Base-by-base conservation (phyloP, 2,888 invertebrate genomes). In the Acrocera orbiculus region DNA sequence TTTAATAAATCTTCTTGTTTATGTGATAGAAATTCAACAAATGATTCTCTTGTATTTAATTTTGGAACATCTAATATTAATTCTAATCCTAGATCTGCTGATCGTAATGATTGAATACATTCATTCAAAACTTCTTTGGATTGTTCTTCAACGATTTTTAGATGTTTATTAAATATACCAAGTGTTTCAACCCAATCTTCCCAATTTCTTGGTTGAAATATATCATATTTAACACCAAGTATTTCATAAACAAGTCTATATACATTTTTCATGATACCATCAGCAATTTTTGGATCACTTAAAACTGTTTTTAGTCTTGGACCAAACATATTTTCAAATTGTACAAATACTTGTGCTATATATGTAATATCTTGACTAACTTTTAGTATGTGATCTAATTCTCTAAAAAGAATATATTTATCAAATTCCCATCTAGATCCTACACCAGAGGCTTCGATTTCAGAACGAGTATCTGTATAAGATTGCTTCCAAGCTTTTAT, bases 391-490 rank as follows among this genome's bases (percentile, higher is more conserved):
- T 90, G 89, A 50, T 90, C 86, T 0, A 89, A 86, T 37, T 73
- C 70, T 3, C 73, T 74, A 56, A 92, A 92, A 19, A 93, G 61
- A 26, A 70, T 66, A 10, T 70, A 72, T 46, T 80, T 76, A 50
- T 90, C 82, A 56, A 92, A 93, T 57, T 92, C 90, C 92, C 92
- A 92, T 8, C 92, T 69, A 4, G 75, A 69, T 16, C 83, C 83
- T 44, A 83, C 81, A 0, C 83, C 87, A 3, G 83, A 79, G 11
- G 73, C 58, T 56, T 92, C 92, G 40, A 92, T 92, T 46, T 73
- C 73, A n/a, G 75, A 69, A 9, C 92, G 66, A 4, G 79, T 82
- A 27, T 75, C 66, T 50, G 76, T 65, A 56, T 90, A 92, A 1
- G 76, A 63, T 0, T 62, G 52, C 48, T 81, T 59, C 61, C 61